Conservation (phyloP, 2,888 invertebrate species). For the Oscheius onirici region DNA sequence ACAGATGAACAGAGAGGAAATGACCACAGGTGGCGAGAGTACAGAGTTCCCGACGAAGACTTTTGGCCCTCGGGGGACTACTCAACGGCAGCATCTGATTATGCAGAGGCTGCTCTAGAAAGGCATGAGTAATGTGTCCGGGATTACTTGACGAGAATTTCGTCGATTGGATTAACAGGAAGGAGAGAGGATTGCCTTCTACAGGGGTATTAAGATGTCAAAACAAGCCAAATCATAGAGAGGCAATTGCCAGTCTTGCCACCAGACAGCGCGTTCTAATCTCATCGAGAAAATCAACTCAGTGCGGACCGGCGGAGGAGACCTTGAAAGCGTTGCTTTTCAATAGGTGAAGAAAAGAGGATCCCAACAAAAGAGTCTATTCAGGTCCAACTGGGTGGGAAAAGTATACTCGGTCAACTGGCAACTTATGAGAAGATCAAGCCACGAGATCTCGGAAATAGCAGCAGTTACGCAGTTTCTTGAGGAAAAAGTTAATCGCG, state of each 20-base stretch:
- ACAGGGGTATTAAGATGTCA: conserved; percentile 22
- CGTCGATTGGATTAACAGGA: conserved; percentile 21
- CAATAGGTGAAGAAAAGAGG: background rate
- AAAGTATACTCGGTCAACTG: too few relatives aligned
- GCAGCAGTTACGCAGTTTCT: too few relatives aligned
- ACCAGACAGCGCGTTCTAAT: background rate
- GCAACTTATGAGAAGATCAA: too few relatives aligned
- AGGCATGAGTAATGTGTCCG: conserved; percentile 19
- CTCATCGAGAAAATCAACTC: conserved; percentile 7
- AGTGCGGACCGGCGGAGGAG: too few relatives aligned
- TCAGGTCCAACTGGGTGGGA: too few relatives aligned
- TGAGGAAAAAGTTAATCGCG: too few relatives aligned
- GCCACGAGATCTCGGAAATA: too few relatives aligned
- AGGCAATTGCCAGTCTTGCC: background rate
- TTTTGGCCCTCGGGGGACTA: conserved; percentile 13
- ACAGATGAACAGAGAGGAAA: conserved; percentile 1
- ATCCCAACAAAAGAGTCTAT: too few relatives aligned
- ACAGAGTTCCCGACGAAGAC: background rate
- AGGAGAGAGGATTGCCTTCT: background rate
- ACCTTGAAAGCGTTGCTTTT: background rate
- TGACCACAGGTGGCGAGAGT: background rate
- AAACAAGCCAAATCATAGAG: conserved; percentile 5
- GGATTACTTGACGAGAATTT: background rate
- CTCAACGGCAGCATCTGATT: conserved; percentile 29
- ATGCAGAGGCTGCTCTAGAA: conserved; percentile 12